A percentile compares a stretch with the other conserved stretches of the same genome.
Evolutionary conservation across 23 tunicate species (phyloP).

Genomic region (Diplosoma virens): DNA sequence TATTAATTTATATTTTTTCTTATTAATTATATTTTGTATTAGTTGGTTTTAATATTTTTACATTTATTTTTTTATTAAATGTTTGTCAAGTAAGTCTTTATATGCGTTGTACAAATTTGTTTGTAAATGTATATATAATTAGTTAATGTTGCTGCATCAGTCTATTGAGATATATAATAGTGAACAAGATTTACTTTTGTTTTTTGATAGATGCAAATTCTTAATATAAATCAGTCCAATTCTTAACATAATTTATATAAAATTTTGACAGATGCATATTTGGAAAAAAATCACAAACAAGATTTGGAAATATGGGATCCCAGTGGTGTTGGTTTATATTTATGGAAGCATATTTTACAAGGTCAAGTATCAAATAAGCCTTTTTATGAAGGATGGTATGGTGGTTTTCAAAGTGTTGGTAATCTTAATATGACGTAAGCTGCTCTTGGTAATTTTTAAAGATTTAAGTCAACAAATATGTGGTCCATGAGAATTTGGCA

Average conservation of each 20-base stretch:
- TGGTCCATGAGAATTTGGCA: no score
- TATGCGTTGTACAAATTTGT: not conserved
- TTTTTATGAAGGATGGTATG: slow-evolving; percentile 39
- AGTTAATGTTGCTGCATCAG: no score
- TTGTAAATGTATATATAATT: not conserved
- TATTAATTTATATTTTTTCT: no score
- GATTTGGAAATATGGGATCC: slow-evolving; percentile 51
- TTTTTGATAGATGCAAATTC: no score
- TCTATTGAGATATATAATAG: no score
- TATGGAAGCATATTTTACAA: slow-evolving; percentile 55
- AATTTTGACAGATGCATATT: not conserved
- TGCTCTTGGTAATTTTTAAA: not conserved
- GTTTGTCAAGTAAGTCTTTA: not conserved
- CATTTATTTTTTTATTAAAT: not conserved
- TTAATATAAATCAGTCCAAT: no score
- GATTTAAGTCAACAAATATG: no score
- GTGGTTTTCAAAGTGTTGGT: not conserved
- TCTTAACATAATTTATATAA: no score
- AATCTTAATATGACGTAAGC: not conserved
- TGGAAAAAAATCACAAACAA: not conserved
- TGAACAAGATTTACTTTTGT: no score
- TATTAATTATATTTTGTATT: not conserved
- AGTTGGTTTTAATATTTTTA: not conserved
- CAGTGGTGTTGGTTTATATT: slow-evolving; percentile 45
- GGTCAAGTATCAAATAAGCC: slow-evolving; percentile 28